Base-by-base conservation (phyloP, 2,113 vertebrate species). In the Callopanchax toddi region DNA sequence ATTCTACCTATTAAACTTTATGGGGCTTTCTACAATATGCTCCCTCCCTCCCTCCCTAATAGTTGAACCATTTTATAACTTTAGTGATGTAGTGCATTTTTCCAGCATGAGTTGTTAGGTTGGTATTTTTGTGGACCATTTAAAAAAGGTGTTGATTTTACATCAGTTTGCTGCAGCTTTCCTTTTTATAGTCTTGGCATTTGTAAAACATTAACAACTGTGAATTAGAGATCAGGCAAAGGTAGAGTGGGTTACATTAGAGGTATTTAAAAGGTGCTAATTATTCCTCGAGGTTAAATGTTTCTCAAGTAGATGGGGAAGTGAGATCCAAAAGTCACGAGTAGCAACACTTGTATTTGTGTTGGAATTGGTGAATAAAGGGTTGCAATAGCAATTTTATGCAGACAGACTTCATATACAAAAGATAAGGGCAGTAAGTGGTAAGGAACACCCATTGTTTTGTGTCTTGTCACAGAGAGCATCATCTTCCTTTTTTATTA, bases 181-280 rank as follows among this genome's bases (percentile, higher is more conserved):
- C 56, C 18, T 52, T 69, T 59, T 61, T 46, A 36, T 53, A 46
- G 54, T 42, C 61, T 71, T 62, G 36, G 20, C 62, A 69, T 78
- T 67, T 59, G 46, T 61, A 67, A 64, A 59, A 44, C 55, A 32
- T 57, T 72, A 56, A 46, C 48, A 40, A n/a, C 53, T 49, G 55
- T 66, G 60, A 53, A 70, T 79, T 71, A 69, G 18, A 58, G 36
- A 51, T 48, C 23, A 63, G 68, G 46, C 29, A 54, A 53, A 66
- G 67, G 60, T 69, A 45, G 75, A 63, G 62, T 45, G 53, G 52
- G 58, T 83, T 80, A 67, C 56, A 80, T 79, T 77, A 82, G 62
- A 63, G 52, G 50, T 43, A n/a, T 36, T 78, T 71, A 67, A 76
- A 84, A 83, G 71, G 71, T 87, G 82, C 54, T 78, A 82, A 88